Conservation (phyloP, 2,113 vertebrate species). For the Tetrao urogallus region DNA sequence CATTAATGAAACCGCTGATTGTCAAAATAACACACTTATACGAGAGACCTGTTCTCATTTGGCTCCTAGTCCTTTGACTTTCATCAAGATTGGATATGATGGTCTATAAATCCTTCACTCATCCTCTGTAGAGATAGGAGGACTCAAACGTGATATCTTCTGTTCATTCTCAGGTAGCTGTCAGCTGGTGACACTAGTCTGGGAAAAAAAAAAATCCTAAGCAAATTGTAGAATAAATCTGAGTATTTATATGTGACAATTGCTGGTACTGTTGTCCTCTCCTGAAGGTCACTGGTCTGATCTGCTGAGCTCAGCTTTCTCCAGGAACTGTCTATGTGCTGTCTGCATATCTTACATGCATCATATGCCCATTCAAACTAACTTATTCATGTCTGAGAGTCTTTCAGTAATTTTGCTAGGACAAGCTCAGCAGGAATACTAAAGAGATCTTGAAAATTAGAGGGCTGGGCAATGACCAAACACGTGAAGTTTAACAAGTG, state of each 20-base stretch:
- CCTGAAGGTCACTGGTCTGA: background rate
- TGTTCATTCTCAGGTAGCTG: background rate
- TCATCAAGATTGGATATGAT: background rate
- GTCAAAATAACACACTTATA: background rate
- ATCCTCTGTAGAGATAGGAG: background rate
- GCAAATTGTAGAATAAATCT: background rate
- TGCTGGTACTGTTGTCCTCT: background rate
- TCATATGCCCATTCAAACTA: background rate
- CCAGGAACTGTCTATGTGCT: background rate
- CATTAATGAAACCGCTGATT: background rate
- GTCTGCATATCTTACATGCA: background rate
- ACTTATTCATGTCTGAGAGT: background rate
- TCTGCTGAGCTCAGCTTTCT: background rate
- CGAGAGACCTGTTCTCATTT: background rate
- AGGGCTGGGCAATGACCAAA: background rate
- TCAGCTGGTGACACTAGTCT: background rate
- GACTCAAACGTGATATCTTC: background rate
- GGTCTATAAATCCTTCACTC: background rate
- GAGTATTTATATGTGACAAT: background rate
- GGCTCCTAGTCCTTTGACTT: background rate
- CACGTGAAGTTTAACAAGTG: no score
- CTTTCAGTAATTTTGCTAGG: background rate
- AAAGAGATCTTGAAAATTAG: background rate
- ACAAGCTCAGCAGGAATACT: background rate
- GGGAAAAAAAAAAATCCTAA: background rate